Conservation (phyloP, 2,797 vertebrate genomes). For the Acomys russatus region DNA sequence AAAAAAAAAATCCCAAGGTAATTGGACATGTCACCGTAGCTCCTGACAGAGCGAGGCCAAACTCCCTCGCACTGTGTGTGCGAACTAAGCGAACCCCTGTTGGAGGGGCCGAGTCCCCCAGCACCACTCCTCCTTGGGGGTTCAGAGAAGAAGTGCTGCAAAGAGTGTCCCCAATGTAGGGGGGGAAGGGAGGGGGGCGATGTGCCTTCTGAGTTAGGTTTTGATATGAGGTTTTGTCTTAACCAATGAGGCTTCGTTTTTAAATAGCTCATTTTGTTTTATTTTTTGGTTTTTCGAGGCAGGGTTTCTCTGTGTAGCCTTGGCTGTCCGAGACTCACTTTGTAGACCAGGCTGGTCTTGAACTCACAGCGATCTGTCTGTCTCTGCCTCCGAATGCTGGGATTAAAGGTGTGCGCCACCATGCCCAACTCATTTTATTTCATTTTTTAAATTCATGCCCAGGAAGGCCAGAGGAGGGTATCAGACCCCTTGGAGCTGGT, state of each 20-base stretch:
- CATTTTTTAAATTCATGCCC: not conserved
- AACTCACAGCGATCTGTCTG: too few relatives aligned
- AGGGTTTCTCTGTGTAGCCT: too few relatives aligned
- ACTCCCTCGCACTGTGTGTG: not conserved
- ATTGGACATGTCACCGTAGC: slow-evolving; percentile 4
- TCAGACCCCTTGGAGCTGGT: not conserved
- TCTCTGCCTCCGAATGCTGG: too few relatives aligned
- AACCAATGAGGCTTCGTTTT: not conserved
- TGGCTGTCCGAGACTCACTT: too few relatives aligned
- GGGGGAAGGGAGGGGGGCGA: too few relatives aligned
- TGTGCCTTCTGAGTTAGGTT: not conserved
- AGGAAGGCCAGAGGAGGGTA: not conserved
- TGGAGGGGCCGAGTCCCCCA: not conserved
- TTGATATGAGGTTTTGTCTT: not conserved
- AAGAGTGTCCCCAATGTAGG: not conserved
- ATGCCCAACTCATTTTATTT: too few relatives aligned
- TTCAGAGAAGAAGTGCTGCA: not conserved
- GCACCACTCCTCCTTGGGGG: not conserved
- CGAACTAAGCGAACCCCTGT: not conserved
- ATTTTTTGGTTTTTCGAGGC: too few relatives aligned
- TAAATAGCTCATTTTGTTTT: not conserved
- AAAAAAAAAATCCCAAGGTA: slow-evolving; percentile 5
- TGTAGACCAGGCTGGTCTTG: too few relatives aligned
- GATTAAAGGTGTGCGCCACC: too few relatives aligned
- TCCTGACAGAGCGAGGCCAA: not conserved